Conservation (phyloP, 2,113 vertebrate species). For the Petrocephalus microphthalmus region DNA sequence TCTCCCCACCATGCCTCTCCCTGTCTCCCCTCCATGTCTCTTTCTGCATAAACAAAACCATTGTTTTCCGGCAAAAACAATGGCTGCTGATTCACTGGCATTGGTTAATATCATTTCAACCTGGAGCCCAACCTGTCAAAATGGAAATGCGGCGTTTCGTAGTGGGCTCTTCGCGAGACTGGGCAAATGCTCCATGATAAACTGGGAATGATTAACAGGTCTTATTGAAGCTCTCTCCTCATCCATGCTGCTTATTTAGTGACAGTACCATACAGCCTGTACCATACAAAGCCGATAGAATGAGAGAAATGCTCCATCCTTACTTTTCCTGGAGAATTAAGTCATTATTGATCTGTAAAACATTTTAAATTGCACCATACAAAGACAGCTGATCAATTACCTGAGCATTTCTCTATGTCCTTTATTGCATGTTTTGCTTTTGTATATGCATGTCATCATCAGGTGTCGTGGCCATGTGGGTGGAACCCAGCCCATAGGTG, state of each 20-base stretch:
- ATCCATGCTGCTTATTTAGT: neutral
- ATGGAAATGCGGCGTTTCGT: constrained; percentile 44
- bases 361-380: constrained; percentile 67
- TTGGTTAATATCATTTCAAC: constrained; percentile 49
- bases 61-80: no score
- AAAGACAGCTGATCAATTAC: constrained; percentile 64
- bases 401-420: constrained; percentile 54
- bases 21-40: constrained; percentile 35
- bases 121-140: constrained; percentile 48
- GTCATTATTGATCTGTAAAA: constrained; percentile 57
- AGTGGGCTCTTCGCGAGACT: constrained; percentile 31
- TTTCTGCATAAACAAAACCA: no score
- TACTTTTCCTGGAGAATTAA: constrained; percentile 50
- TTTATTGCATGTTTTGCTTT: constrained; percentile 32
- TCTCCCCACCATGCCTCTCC: constrained; percentile 39
- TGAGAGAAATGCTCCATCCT: neutral
- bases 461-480: neutral
- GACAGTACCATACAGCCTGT: neutral
- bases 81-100: constrained; percentile 40
- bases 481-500: neutral
- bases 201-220: neutral
- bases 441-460: constrained; percentile 6
- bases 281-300: neutral
- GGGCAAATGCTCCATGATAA: neutral
- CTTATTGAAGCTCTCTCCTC: neutral